Evolutionary conservation across 2,888 invertebrate genomes (phyloP).

Genomic region (Acholoe squamosa): DNA sequence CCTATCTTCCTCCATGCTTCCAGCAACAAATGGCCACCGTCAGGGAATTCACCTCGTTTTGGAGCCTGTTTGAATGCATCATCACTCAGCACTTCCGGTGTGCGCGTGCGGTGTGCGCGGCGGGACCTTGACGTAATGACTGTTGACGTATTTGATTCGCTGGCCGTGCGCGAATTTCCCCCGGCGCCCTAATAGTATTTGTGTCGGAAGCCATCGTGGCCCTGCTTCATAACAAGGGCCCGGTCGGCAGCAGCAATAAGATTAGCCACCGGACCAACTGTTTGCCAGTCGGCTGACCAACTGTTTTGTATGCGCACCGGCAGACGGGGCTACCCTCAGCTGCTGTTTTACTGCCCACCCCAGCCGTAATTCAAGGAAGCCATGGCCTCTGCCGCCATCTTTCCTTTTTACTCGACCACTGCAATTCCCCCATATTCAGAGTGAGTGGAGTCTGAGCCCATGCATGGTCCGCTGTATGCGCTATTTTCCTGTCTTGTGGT

Average conservation of each 20-base stretch:
- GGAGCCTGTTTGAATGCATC: slow-evolving; percentile 32
- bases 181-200: slow-evolving; percentile 57
- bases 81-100: slow-evolving; percentile 40
- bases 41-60: slow-evolving; percentile 14
- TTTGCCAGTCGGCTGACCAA: slow-evolving; percentile 60
- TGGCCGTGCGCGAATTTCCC: slow-evolving; percentile 45
- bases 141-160: slow-evolving; percentile 62
- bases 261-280: slow-evolving; percentile 54
- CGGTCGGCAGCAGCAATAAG: slow-evolving; percentile 25
- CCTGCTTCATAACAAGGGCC: slow-evolving; percentile 58
- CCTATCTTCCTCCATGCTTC: neutral
- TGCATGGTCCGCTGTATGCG: neutral
- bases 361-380: slow-evolving; percentile 24
- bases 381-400: neutral
- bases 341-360: slow-evolving; percentile 24
- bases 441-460: neutral
- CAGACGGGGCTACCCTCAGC: neutral
- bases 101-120: slow-evolving; percentile 14
- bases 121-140: slow-evolving; percentile 58
- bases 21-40: neutral
- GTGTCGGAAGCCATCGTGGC: slow-evolving; percentile 54
- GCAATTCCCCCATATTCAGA: neutral
- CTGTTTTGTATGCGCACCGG: slow-evolving; percentile 56
- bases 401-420: neutral
- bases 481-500: neutral